Evolutionary conservation across 2,113 vertebrate species (phyloP).

Genomic region (Alligator mississippiensis): DNA sequence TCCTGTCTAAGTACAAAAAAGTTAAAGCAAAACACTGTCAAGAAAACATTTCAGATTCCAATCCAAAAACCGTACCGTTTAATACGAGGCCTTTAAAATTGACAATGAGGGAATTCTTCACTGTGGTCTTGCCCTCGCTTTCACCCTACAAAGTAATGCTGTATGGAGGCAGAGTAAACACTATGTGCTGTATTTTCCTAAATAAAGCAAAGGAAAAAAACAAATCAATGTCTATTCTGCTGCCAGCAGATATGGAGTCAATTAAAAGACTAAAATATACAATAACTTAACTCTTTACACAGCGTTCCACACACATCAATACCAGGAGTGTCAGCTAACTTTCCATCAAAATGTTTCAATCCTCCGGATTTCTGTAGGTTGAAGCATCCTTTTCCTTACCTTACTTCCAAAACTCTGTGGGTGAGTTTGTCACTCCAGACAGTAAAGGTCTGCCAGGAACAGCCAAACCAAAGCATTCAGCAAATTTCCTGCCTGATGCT

Average conservation of each 20-base stretch:
- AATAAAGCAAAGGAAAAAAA: conserved; percentile 66
- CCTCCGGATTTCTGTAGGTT: neutral
- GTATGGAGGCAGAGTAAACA: conserved; percentile 75
- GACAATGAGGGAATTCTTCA: conserved; percentile 76
- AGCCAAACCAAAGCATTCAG: neutral
- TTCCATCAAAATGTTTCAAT: neutral
- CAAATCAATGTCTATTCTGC: conserved; percentile 68
- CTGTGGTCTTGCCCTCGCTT: conserved; percentile 74
- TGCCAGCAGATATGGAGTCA: conserved; percentile 74
- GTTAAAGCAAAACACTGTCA: conserved; percentile 66
- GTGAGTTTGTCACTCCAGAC: conserved; percentile 41
- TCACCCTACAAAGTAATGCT: conserved; percentile 75
- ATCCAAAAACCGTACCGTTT: conserved; percentile 67
- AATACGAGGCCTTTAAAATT: conserved; percentile 70
- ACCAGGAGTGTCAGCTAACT: neutral
- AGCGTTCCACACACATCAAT: conserved; percentile 61
- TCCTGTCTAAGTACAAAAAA: conserved; percentile 57
- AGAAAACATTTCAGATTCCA: conserved; percentile 70
- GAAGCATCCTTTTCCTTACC: neutral
- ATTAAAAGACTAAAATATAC: conserved; percentile 76
- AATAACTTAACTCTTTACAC: conserved; percentile 75
- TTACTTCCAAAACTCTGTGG: neutral
- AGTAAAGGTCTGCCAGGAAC: neutral
- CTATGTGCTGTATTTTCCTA: conserved; percentile 71
- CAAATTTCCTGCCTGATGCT: neutral